Percentiles rank a stretch among this genome's conserved stretches.
Conservation (phyloP, 92 coral and sea anemone genomes). For the Heliopora coerulea region DNA sequence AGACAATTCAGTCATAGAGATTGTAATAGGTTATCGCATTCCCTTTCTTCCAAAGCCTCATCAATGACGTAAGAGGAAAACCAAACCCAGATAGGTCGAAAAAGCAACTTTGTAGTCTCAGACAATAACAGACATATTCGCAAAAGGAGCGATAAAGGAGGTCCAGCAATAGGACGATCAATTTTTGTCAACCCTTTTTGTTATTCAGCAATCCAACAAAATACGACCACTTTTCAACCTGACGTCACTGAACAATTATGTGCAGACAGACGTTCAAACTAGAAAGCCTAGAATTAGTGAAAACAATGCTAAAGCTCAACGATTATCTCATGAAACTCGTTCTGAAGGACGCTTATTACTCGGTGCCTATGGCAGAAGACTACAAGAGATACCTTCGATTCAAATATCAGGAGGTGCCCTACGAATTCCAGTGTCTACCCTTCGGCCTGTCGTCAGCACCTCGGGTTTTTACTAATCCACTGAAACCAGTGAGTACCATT, state of each 20-base stretch:
- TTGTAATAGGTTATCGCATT: conserved; percentile 60
- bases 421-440: conserved; percentile 56
- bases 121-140: conserved; percentile 45
- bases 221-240: conserved; percentile 37
- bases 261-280: conserved; percentile 57
- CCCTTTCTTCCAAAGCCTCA: conserved; percentile 47
- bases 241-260: conserved; percentile 51
- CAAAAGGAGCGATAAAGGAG: conserved; percentile 46
- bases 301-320: conserved; percentile 45
- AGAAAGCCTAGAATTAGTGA: conserved; percentile 53
- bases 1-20: not conserved
- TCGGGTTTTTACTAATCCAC: conserved; percentile 37
- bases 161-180: conserved; percentile 43
- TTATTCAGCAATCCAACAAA: conserved; percentile 27
- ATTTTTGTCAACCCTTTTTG: conserved; percentile 37
- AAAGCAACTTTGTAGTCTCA: conserved; percentile 33
- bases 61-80: conserved; percentile 53
- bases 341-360: conserved; percentile 36
- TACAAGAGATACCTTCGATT: conserved; percentile 33
- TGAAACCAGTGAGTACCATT: conserved; percentile 31
- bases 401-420: conserved; percentile 41
- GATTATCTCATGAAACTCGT: conserved; percentile 45
- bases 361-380: conserved; percentile 27
- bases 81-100: conserved; percentile 28
- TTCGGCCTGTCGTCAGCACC: conserved; percentile 50